Conservation (phyloP, 1,140 invertebrate species). For the Melanaphis sacchari region DNA sequence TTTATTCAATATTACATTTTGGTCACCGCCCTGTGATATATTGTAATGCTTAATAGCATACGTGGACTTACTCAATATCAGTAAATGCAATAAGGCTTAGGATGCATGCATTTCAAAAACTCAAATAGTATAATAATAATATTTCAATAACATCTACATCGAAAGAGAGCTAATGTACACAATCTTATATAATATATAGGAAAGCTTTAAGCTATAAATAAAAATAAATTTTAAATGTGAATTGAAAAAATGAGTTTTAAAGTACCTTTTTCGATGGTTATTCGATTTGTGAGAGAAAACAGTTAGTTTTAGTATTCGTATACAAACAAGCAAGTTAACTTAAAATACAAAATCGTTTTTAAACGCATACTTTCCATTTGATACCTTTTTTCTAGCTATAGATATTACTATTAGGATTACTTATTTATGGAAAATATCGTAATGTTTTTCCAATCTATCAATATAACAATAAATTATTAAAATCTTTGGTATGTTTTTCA, state of each 20-base stretch:
- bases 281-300: not conserved
- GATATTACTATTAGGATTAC: not conserved
- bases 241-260: slow-evolving; percentile 1
- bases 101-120: not conserved
- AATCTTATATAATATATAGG: not conserved
- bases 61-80: not conserved
- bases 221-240: not conserved
- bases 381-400: not conserved
- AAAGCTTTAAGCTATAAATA: not conserved
- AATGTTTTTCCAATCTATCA: not conserved
- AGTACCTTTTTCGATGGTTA: not conserved
- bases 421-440: not conserved
- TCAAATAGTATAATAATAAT: not conserved
- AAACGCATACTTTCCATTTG: not conserved
- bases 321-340: not conserved
- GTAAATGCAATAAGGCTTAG: not conserved
- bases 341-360: not conserved
- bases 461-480: not conserved
- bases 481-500: not conserved
- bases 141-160: not conserved
- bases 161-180: not conserved
- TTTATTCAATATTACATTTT: not conserved
- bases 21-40: not conserved
- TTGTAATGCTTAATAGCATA: not conserved
- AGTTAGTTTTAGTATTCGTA: not conserved